These are phyloP conservation scores for Sebastes schlegelii DNA, from an alignment of 2,113 vertebrate genomes.

Conservation along the genomic window DNA sequence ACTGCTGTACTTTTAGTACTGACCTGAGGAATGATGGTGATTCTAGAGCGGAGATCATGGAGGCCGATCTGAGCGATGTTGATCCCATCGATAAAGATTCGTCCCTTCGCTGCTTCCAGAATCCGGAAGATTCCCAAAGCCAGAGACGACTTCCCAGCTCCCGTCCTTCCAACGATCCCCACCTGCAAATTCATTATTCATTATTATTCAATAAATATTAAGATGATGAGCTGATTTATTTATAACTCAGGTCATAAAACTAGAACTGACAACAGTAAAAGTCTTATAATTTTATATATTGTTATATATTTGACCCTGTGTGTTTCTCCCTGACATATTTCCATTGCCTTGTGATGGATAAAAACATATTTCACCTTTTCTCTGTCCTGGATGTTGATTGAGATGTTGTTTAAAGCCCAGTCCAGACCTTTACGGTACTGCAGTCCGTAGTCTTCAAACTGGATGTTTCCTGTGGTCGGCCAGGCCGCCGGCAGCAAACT, in stretches of 20 bases:
- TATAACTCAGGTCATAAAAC: not conserved
- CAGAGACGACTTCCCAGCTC: constrained; percentile 91
- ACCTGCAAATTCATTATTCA: constrained; percentile 77
- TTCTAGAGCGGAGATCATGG: constrained; percentile 86
- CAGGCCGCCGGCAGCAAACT: constrained; percentile 74
- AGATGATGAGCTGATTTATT: not conserved
- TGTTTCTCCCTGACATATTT: too few species aligned
- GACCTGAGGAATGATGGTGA: constrained; percentile 91
- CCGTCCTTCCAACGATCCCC: constrained; percentile 91
- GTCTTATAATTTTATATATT: too few species aligned
- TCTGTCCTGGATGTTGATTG: constrained; percentile 79
- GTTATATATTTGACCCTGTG: too few species aligned
- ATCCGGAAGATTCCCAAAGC: constrained; percentile 86
- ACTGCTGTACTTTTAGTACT: not conserved
- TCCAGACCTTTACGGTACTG: constrained; percentile 87
- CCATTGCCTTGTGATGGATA: too few species aligned
- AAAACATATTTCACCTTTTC: constrained; percentile 83
- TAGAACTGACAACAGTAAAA: too few species aligned
- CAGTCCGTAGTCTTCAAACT: constrained; percentile 84
- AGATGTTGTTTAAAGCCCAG: constrained; percentile 84
- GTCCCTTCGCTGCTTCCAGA: constrained; percentile 87
- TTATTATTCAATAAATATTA: not conserved
- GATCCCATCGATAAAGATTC: constrained; percentile 86
- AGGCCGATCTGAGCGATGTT: constrained; percentile 87
- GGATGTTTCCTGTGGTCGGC: constrained; percentile 86